These are phyloP conservation scores for Plebejus argus DNA, from an alignment of 2,888 invertebrate species.

Conservation along the genomic window DNA sequence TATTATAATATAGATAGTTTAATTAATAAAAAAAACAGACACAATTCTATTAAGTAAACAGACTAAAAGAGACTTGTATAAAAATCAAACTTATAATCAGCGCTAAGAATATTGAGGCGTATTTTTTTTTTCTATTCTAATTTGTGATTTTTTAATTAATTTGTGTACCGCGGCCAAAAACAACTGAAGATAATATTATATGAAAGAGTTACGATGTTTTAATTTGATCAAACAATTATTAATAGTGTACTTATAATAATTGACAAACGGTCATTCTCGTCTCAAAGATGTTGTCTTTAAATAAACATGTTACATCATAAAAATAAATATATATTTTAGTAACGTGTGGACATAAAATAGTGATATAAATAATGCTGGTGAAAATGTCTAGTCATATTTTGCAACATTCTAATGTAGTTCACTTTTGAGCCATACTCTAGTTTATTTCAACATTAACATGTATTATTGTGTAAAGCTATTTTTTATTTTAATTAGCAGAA, in stretches of 20 bases:
- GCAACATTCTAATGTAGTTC: not conserved
- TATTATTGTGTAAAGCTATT: not conserved
- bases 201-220: too few species aligned
- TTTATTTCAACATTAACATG: constrained; percentile 1
- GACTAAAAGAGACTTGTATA: too few species aligned
- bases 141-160: too few species aligned
- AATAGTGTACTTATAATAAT: too few species aligned
- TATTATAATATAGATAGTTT: not conserved
- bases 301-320: not conserved
- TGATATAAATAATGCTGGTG: not conserved
- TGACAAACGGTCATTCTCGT: too few species aligned
- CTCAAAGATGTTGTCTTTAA: too few species aligned
- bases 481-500: constrained; percentile 10
- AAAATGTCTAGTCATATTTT: not conserved
- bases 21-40: not conserved
- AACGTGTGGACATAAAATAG: not conserved
- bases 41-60: not conserved
- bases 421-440: not conserved
- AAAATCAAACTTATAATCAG: too few species aligned
- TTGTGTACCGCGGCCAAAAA: too few species aligned
- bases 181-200: too few species aligned
- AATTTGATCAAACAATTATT: not conserved
- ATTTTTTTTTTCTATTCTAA: too few species aligned
- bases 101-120: too few species aligned
- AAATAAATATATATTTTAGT: too few species aligned